Evolutionary conservation across 2,888 invertebrate genomes (phyloP), one percentile per base, ranked within the genome.

Genomic region (Amiota minor): DNA sequence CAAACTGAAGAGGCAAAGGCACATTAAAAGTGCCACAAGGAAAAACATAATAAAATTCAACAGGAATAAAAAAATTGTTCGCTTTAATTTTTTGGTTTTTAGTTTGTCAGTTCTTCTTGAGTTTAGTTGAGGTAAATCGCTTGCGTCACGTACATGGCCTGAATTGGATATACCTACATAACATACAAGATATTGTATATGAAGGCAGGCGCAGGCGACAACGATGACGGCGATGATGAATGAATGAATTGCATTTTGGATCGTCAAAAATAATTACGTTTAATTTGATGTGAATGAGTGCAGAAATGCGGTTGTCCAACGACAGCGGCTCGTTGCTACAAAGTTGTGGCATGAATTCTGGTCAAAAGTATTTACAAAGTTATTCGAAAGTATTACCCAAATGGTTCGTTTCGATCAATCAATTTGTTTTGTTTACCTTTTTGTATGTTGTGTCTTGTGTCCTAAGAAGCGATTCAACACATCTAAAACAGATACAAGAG

Each of bases 201-300:
- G 67, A 9, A 18, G 67, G 55, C 46, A 49, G 18, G 35, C 62
- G 72, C 72, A 73, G 74, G 82, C 74, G 79, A 72, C 70, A 70
- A 76, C 73, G 74, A 59, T 35, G 70, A 56, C 61, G 61, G 47
- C 46, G 56, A 67, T 78, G 80, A 77, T 80, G 75, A 75, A 80
- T 77, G 77, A 69, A 53, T 68, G 67, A 68, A 72, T 76, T 77
- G 80, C 74, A 77, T 77, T 77, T 78, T 71, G 74, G 47, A 59
- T 71, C 76, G 74, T 77, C 75, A 62, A 67, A 74, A 77, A 80
- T 84, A 86, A 84, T 84, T 84, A 77, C 77, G 79, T 83, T 80
- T 86, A 84, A 86, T 84, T 84, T 80, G 81, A 78, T 73, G 76
- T 77, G 75, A 83, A 84, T 78, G 81, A 80, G 81, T 80, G 80